phyloP scores from a whole-genome alignment of 2,113 vertebrate species.

The Stercorarius parasiticus region DNA sequence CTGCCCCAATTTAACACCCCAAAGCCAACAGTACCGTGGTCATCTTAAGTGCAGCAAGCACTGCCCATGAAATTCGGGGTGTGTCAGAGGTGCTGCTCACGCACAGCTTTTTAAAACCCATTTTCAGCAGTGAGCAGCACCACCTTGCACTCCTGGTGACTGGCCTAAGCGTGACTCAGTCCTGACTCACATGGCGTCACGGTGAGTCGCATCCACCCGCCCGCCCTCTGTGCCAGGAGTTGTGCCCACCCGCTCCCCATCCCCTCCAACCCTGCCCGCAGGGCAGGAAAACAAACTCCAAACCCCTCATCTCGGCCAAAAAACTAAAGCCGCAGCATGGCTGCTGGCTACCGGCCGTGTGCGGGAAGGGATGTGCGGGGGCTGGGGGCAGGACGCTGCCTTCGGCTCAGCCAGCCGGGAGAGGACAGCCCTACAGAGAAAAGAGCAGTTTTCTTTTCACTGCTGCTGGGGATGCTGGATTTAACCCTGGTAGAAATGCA shows the following conservation, averaged over 20 bases:
- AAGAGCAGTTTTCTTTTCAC: neutral
- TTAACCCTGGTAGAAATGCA: neutral
- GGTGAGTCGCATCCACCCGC: neutral
- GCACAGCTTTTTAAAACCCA: neutral
- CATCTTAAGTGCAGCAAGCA: neutral
- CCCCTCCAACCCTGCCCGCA: rapidly evolving
- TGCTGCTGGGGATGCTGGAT: neutral
- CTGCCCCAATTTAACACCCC: neutral
- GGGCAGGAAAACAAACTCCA: neutral
- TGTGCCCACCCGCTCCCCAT: rapidly evolving
- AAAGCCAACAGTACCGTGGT: neutral
- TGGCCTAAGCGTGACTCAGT: neutral
- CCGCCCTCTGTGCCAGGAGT: neutral
- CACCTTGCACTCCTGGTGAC: rapidly evolving
- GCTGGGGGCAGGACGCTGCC: neutral
- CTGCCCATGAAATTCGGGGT: neutral
- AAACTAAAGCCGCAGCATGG: neutral
- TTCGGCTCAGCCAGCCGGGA: rapidly evolving
- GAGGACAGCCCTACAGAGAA: rapidly evolving
- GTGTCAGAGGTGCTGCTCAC: neutral
- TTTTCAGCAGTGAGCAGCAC: neutral
- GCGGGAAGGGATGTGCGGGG: neutral
- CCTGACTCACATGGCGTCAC: rapidly evolving
- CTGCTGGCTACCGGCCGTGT: rapidly evolving
- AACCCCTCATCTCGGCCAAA: neutral